Evolutionary conservation across 2,888 invertebrate genomes (phyloP), one percentile per base, ranked within the genome.

Genomic region (Tiphia femorata): DNA sequence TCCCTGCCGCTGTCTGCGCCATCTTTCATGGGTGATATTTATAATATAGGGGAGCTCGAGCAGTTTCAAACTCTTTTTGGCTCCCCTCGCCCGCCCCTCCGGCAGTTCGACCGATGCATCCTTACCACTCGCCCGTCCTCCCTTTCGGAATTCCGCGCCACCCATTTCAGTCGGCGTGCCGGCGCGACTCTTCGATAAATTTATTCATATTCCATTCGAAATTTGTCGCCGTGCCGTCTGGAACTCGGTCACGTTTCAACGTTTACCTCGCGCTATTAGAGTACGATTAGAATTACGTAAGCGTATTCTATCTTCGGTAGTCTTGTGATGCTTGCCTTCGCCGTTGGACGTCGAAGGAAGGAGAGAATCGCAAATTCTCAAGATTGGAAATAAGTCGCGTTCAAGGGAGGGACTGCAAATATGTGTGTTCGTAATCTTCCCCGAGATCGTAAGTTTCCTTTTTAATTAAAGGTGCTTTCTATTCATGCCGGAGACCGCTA

Each of bases 1-100:
- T 78, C 81, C 80, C 80, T 78, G 79, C 80, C 78, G 76, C 83
- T 83, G 83, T 83, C 83, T 82, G 78, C 81, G 83, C 83, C 83
- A 83, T 83, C 83, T 83, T 83, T 83, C 83, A 83, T 75, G 75
- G 75, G 64, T 78, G 81, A 80, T 83, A 83, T 83, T 83, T 83
- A 83, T 83, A 83, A 82, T 82, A 82, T 77, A 83, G 82, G 81
- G 80, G 78, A 75, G 77, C 79, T 72, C 72, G 77, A 79, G 80
- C 80, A 80, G 79, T 82, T 82, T 80, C 78, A 79, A 83, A 83
- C 82, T 82, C 82, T 80, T 82, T 81, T 78, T 79, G 75, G 75
- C 67, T 64, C 75, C 67, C 61, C 49, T 43, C 53, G 44, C 48
- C 35, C 63, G 33, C 50, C 58, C 48, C 40, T 42, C 30, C 55